These are phyloP conservation scores for Julus scanicus DNA, from an alignment of 2,888 invertebrate species.

Conservation along the genomic window DNA sequence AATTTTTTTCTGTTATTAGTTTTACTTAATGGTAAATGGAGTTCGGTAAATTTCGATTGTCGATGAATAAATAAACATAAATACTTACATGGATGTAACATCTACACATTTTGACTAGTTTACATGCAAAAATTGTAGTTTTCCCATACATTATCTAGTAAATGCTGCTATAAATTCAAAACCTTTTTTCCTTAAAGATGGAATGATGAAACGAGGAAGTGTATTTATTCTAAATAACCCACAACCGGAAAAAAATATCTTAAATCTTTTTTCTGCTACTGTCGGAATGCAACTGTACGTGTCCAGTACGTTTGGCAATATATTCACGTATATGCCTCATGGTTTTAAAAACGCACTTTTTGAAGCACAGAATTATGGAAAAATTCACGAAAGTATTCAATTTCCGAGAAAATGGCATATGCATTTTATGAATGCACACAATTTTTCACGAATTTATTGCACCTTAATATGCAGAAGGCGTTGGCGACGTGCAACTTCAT, in stretches of 20 bases:
- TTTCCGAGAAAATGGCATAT: background rate
- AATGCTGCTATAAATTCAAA: too few relatives aligned
- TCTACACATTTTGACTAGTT: too few relatives aligned
- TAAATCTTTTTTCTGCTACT: background rate
- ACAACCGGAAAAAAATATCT: background rate
- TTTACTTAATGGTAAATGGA: background rate
- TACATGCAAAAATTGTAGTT: too few relatives aligned
- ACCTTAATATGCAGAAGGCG: background rate
- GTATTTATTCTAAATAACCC: too few relatives aligned
- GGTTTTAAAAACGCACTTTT: background rate
- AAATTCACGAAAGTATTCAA: background rate
- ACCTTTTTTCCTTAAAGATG: too few relatives aligned
- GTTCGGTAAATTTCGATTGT: background rate
- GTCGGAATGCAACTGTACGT: background rate
- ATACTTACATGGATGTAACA: too few relatives aligned
- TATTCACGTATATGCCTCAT: background rate
- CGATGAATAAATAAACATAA: too few relatives aligned
- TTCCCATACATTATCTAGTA: too few relatives aligned
- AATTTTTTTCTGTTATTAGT: background rate
- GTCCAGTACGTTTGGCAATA: background rate
- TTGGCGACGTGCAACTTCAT: background rate
- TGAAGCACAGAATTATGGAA: background rate
- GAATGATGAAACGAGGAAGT: background rate
- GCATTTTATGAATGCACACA: background rate
- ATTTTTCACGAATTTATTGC: constrained; percentile 2